Conservation (phyloP, 2,888 invertebrate genomes). For the Stomorhina lunata region DNA sequence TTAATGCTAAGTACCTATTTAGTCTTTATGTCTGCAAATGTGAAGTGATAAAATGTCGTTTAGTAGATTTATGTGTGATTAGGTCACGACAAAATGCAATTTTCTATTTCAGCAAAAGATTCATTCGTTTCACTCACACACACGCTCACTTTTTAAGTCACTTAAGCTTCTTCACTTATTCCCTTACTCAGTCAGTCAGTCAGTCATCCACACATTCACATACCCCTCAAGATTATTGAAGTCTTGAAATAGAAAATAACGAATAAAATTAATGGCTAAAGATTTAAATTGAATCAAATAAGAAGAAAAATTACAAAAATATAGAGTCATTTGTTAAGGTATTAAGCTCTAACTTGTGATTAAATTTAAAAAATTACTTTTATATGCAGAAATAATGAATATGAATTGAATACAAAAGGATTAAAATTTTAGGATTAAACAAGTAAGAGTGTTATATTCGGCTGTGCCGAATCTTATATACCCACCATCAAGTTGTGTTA, state of each 20-base stretch:
- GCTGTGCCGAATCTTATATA: too few relatives aligned
- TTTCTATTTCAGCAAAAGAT: constrained; percentile 50
- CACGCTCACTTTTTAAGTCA: background rate
- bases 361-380: constrained; percentile 29
- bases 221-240: constrained; percentile 23
- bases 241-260: background rate
- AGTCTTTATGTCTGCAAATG: constrained; percentile 2
- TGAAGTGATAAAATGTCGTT: constrained; percentile 61
- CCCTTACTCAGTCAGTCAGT: background rate
- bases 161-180: background rate
- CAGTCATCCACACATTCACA: constrained; percentile 15
- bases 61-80: constrained; percentile 64
- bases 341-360: constrained; percentile 46
- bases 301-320: background rate
- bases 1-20: constrained; percentile 11
- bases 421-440: constrained; percentile 33
- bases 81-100: constrained; percentile 63
- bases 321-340: constrained; percentile 46
- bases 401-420: background rate
- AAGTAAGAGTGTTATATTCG: too few relatives aligned
- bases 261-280: constrained; percentile 45
- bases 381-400: background rate
- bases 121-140: background rate
- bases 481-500: too few relatives aligned
- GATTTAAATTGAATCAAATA: constrained; percentile 14